Evolutionary conservation across 2,113 vertebrate genomes (phyloP).

Genomic region (Chamaea fasciata): DNA sequence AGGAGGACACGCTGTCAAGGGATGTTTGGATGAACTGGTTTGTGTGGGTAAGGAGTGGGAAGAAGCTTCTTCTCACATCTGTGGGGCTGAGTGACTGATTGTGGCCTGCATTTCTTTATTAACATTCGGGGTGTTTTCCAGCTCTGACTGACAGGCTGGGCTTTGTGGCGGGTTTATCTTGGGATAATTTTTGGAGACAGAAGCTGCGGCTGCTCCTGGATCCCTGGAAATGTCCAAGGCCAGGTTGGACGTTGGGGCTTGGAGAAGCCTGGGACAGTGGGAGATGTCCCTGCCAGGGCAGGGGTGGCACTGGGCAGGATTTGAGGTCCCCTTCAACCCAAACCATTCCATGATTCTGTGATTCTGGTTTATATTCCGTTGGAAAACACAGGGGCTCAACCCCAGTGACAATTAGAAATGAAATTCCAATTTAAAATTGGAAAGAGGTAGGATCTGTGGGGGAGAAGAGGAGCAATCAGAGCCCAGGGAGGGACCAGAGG

Average conservation of each 20-base stretch:
- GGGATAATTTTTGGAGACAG: not conserved
- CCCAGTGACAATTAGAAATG: not conserved
- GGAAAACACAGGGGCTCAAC: not conserved
- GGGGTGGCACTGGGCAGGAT: fast-evolving
- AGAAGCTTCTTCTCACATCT: not conserved
- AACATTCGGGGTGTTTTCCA: not conserved
- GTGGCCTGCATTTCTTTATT: not conserved
- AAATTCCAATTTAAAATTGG: not conserved
- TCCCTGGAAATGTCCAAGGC: not conserved
- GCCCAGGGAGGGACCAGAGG: not conserved
- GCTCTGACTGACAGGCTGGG: not conserved
- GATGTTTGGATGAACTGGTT: not conserved
- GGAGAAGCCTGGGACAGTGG: not conserved
- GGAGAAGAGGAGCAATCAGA: not conserved
- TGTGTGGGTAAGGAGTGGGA: not conserved
- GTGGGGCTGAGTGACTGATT: not conserved
- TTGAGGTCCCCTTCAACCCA: fast-evolving
- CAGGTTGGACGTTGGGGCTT: not conserved
- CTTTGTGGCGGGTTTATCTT: not conserved
- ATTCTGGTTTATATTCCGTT: not conserved
- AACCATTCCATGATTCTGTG: not conserved
- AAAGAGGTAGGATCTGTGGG: not conserved
- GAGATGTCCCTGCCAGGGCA: not conserved
- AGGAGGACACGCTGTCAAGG: not conserved
- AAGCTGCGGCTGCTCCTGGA: not conserved